phyloP scores from a whole-genome alignment of 1,140 invertebrate species.

The Euura saliciscinereae region DNA sequence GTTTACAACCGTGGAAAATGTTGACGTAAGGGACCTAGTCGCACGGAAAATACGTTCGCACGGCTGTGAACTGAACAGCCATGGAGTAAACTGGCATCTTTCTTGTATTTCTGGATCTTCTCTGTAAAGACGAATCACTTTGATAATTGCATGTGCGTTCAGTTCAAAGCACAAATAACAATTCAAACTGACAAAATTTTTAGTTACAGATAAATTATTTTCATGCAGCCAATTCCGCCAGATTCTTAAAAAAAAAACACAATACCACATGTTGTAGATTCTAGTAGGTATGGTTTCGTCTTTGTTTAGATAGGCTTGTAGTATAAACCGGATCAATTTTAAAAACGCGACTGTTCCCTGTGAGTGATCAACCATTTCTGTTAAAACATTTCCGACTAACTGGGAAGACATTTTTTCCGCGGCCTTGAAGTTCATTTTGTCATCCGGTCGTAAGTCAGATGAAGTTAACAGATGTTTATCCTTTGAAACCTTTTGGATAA shows the following conservation, averaged over 20 bases:
- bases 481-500: conserved; percentile 17
- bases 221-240: conserved; percentile 4
- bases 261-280: conserved; percentile 12
- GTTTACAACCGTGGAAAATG: conserved; percentile 11
- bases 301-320: background rate
- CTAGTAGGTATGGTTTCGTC: background rate
- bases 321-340: background rate
- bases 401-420: background rate
- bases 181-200: background rate
- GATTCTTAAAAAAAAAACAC: conserved; percentile 4
- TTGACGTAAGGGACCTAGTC: background rate
- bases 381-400: conserved; percentile 1
- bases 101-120: background rate
- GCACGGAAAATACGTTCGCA: conserved; percentile 6
- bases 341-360: conserved; percentile 7
- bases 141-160: background rate
- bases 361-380: background rate
- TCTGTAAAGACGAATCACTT: background rate
- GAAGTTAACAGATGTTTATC: conserved; percentile 29
- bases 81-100: background rate
- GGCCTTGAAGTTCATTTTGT: conserved; percentile 26
- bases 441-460: conserved; percentile 21
- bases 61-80: background rate
- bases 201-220: conserved; percentile 4
- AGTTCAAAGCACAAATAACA: background rate